These are phyloP conservation scores for Xiphorhynchus elegans DNA, from an alignment of 2,113 vertebrate genomes.

Conservation along the genomic window DNA sequence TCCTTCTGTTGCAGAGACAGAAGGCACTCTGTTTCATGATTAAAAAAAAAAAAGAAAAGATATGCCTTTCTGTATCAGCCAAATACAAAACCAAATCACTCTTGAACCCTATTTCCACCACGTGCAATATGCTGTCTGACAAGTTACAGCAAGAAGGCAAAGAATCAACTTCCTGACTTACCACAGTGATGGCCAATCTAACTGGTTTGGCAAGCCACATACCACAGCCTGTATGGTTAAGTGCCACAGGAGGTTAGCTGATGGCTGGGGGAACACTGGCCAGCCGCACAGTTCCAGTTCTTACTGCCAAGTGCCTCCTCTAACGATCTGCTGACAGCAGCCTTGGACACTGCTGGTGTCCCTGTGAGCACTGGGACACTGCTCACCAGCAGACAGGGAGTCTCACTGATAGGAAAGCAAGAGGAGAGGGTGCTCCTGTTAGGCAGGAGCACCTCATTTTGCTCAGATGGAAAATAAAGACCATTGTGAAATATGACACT, in stretches of 20 bases:
- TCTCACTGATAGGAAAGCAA: background rate
- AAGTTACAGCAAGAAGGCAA: background rate
- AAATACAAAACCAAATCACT: background rate
- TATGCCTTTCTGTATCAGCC: background rate
- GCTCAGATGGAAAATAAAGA: background rate
- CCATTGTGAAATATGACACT: background rate
- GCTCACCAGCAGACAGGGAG: background rate
- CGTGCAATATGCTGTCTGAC: background rate
- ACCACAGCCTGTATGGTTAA: rapidly evolving
- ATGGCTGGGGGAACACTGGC: background rate
- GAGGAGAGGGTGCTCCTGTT: background rate
- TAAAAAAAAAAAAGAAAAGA: background rate
- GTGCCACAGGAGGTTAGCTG: background rate
- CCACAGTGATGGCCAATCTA: background rate
- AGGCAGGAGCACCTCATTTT: background rate
- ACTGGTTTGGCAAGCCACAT: background rate
- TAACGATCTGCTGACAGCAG: rapidly evolving
- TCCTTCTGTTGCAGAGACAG: background rate
- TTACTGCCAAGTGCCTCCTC: background rate
- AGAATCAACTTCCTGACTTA: background rate
- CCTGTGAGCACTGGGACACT: background rate
- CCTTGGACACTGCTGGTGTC: background rate
- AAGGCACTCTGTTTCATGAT: background rate
- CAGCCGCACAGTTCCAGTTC: background rate
- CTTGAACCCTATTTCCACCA: background rate